Evolutionary conservation across 2,888 invertebrate species (phyloP).

Genomic region (Dicyrtomina minuta): DNA sequence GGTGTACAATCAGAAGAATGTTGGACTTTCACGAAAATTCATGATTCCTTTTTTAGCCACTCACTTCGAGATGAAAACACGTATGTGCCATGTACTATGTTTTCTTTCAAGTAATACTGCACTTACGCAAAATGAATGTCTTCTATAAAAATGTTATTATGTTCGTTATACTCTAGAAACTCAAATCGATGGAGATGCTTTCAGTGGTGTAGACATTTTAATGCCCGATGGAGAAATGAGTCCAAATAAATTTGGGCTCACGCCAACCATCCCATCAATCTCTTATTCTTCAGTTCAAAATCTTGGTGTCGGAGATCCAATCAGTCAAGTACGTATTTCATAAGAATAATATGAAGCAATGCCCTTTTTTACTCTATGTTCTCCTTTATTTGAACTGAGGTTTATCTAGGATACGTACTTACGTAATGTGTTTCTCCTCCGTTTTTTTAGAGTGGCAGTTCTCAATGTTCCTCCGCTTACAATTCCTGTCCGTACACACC

Average conservation of each 20-base stretch:
- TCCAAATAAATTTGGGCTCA: conserved; percentile 47
- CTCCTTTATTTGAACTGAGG: no score
- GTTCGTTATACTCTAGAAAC: conserved; percentile 40
- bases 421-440: no score
- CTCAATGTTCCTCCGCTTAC: conserved; percentile 54
- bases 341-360: no score
- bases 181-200: conserved; percentile 51
- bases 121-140: no score
- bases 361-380: no score
- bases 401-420: no score
- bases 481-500: conserved; percentile 56
- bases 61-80: conserved; percentile 52
- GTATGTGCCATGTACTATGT: conserved; percentile 19
- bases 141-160: no score
- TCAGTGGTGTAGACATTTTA: conserved; percentile 49
- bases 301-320: conserved; percentile 51
- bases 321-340: conserved; percentile 45
- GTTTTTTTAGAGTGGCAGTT: conserved; percentile 52
- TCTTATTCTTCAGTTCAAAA: conserved; percentile 48
- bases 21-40: conserved; percentile 48
- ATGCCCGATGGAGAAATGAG: conserved; percentile 52
- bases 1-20: conserved; percentile 47
- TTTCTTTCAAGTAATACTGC: no score
- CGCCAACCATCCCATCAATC: conserved; percentile 45
- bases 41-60: conserved; percentile 52